A percentile compares a stretch with the other conserved stretches of the same genome.
These are phyloP conservation scores for Ameiurus melas DNA, from an alignment of 2,113 vertebrate species.

Conservation along the genomic window DNA sequence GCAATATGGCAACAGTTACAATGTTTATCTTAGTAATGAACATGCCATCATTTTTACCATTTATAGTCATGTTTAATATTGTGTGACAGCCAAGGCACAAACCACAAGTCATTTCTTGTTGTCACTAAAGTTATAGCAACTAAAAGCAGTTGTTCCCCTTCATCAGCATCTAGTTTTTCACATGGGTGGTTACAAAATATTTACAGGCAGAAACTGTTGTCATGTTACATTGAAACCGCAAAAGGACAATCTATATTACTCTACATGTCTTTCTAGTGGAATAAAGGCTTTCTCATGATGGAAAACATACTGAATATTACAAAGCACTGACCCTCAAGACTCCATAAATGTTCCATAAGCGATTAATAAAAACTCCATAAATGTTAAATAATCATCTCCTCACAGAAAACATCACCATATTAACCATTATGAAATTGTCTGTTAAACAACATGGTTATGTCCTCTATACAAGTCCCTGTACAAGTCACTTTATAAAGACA, in stretches of 20 bases:
- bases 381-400: not conserved
- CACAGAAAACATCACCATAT: not conserved
- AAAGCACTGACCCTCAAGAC: not conserved
- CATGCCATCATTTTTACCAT: not conserved
- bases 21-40: not conserved
- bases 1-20: not conserved
- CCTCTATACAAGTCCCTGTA: not conserved
- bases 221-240: no score
- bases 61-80: no score
- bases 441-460: no score
- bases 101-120: not conserved
- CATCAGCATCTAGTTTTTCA: not conserved
- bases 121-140: not conserved
- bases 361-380: no score
- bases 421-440: no score
- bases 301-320: no score
- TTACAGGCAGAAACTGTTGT: no score
- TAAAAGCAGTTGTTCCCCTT: not conserved
- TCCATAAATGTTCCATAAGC: not conserved
- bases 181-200: not conserved
- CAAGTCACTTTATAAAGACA: not conserved
- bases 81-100: no score
- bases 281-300: no score
- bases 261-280: no score
- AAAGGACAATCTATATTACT: no score